Conservation (phyloP, 1,140 invertebrate genomes). For the Sinonovacula constricta region DNA sequence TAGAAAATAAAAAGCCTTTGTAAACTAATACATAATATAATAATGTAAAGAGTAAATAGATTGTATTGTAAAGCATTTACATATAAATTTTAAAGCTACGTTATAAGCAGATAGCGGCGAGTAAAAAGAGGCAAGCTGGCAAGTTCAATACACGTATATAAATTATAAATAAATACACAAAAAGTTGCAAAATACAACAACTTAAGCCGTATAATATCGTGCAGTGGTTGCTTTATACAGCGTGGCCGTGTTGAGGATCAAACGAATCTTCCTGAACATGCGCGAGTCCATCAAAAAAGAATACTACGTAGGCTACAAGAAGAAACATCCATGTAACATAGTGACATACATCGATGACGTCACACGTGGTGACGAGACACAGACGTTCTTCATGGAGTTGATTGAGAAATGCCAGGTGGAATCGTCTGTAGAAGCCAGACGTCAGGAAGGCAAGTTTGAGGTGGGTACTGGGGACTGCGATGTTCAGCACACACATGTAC, state of each 20-base stretch:
- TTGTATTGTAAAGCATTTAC: too few species aligned
- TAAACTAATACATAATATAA: too few species aligned
- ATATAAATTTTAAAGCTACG: too few species aligned
- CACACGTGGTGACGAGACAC: conserved; percentile 46
- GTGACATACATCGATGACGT: conserved; percentile 56
- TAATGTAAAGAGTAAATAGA: too few species aligned
- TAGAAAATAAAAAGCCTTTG: too few species aligned
- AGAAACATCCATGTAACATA: conserved; percentile 55
- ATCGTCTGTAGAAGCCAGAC: conserved; percentile 1
- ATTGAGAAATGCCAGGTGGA: conserved; percentile 46
- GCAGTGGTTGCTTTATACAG: too few species aligned
- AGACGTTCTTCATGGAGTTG: conserved; percentile 54
- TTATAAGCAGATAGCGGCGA: too few species aligned
- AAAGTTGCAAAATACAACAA: neutral
- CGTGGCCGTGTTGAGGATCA: conserved; percentile 54
- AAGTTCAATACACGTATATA: neutral
- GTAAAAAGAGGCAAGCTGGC: neutral
- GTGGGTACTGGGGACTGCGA: conserved; percentile 26
- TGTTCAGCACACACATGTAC: too few species aligned
- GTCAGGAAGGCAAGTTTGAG: conserved; percentile 3
- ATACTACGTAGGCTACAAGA: conserved; percentile 55
- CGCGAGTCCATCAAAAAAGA: conserved; percentile 60
- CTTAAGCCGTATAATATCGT: too few species aligned
- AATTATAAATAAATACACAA: neutral
- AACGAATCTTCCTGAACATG: conserved; percentile 63